Conservation (phyloP, 64 coral and sea anemone species). For the Montipora cactus region DNA sequence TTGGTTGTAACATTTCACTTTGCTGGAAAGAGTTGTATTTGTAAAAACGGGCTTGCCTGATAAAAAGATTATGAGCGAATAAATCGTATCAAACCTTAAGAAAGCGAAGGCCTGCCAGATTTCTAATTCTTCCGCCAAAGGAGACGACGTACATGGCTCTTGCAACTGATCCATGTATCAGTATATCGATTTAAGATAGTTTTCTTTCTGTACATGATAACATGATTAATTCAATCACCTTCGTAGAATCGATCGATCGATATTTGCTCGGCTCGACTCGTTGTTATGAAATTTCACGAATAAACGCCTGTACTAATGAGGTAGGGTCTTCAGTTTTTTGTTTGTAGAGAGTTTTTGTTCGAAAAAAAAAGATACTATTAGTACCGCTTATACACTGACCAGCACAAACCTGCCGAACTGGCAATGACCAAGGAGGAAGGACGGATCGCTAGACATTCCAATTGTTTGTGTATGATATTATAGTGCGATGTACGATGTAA, state of each 20-base stretch:
- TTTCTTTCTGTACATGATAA: constrained; percentile 58
- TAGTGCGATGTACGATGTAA: constrained; percentile 82
- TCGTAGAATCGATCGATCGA: constrained; percentile 78
- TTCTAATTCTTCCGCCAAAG: constrained; percentile 83
- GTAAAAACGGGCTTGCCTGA: constrained; percentile 72
- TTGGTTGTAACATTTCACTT: constrained; percentile 82
- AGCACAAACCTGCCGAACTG: constrained; percentile 69
- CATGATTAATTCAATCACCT: constrained; percentile 66
- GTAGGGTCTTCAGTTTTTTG: constrained; percentile 33
- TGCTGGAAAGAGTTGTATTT: constrained; percentile 75
- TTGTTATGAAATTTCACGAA: constrained; percentile 60
- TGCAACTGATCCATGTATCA: constrained; percentile 68
- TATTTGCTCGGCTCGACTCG: constrained; percentile 71
- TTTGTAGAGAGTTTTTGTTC: constrained; percentile 62
- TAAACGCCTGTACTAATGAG: constrained; percentile 54
- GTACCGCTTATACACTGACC: constrained; percentile 61
- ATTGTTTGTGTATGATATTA: constrained; percentile 80
- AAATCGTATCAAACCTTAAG: constrained; percentile 68
- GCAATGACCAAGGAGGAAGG: constrained; percentile 10
- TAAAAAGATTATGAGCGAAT: constrained; percentile 71
- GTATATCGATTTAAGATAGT: constrained; percentile 80
- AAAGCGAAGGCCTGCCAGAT: constrained; percentile 52
- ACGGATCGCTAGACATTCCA: constrained; percentile 26
- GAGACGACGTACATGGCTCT: constrained; percentile 74
- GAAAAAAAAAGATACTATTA: constrained; percentile 10